A percentile compares a stretch with the other conserved stretches of the same genome.
These are phyloP conservation scores for Melanotus villosus DNA, from an alignment of 2,888 invertebrate genomes.

Conservation along the genomic window DNA sequence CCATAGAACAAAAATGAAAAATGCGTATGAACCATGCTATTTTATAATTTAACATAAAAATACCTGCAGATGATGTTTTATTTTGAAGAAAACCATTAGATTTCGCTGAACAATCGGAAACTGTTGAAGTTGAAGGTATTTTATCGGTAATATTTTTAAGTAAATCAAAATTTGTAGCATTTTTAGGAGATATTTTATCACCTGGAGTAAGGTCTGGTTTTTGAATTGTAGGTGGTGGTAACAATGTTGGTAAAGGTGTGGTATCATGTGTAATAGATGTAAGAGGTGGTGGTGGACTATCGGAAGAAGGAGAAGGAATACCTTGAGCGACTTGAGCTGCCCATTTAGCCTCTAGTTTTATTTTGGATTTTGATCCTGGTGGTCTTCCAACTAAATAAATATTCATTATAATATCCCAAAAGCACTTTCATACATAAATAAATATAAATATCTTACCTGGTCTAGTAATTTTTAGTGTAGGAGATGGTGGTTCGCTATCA, in stretches of 20 bases:
- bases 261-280: conserved; percentile 40
- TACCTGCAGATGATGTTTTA: conserved; percentile 14
- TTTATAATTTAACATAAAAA: too few relatives aligned
- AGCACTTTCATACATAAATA: neutral
- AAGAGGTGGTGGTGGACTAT: conserved; percentile 51
- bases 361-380: conserved; percentile 64
- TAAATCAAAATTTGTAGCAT: conserved; percentile 24
- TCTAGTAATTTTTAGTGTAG: conserved; percentile 67
- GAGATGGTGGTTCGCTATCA: conserved; percentile 70
- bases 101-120: neutral
- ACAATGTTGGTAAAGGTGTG: conserved; percentile 41
- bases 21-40: too few relatives aligned
- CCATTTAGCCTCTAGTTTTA: conserved; percentile 63
- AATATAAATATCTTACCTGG: conserved; percentile 58
- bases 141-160: conserved; percentile 9
- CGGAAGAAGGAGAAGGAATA: conserved; percentile 56
- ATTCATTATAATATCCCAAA: conserved; percentile 4
- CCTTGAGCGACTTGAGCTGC: conserved; percentile 63
- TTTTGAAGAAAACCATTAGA: conserved; percentile 2
- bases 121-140: neutral
- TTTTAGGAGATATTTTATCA: conserved; percentile 32
- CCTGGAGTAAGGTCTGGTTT: conserved; percentile 7
- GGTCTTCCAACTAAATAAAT: conserved; percentile 71
- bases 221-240: conserved; percentile 23
- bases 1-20: too few relatives aligned